These are phyloP conservation scores for Drosophila aff. DNA, from an alignment of 1,140 invertebrate species.

Conservation along the genomic window DNA sequence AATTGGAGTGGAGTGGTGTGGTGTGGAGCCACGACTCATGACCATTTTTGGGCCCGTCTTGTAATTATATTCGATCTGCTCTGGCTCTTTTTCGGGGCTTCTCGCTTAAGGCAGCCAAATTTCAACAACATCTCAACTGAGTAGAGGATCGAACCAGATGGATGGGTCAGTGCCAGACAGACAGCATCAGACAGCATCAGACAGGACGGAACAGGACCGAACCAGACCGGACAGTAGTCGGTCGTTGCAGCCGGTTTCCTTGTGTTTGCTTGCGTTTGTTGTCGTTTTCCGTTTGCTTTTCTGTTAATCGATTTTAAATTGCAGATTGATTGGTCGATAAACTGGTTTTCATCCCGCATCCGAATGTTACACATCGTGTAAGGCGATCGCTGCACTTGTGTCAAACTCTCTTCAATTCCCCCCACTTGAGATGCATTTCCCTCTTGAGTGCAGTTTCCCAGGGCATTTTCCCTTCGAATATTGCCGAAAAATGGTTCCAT, in stretches of 20 bases:
- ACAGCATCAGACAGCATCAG: background rate
- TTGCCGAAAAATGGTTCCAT: constrained; percentile 16
- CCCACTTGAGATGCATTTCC: constrained; percentile 42
- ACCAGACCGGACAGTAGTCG: constrained; percentile 12
- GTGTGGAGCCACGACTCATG: constrained; percentile 17
- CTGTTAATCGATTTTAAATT: constrained; percentile 74
- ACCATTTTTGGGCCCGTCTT: constrained; percentile 23
- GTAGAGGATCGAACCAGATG: background rate
- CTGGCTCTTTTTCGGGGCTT: constrained; percentile 5
- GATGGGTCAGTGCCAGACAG: background rate
- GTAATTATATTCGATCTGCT: constrained; percentile 44
- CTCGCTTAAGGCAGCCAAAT: constrained; percentile 48
- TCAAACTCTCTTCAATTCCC: background rate
- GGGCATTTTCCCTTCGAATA: background rate
- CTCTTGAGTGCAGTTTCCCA: constrained; percentile 44
- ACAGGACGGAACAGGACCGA: background rate
- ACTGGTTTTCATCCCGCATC: constrained; percentile 23
- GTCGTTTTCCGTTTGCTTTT: constrained; percentile 22
- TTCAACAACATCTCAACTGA: constrained; percentile 74
- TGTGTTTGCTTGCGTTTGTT: constrained; percentile 1
- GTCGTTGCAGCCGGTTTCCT: background rate
- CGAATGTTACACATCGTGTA: constrained; percentile 28
- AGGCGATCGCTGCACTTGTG: constrained; percentile 33
- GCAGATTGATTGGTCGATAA: constrained; percentile 68
- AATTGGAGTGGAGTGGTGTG: constrained; percentile 23